Percentiles rank a stretch among this genome's conserved stretches.
Conservation (phyloP, 2,888 invertebrate genomes). For the Xestoiulus laeticollis region DNA sequence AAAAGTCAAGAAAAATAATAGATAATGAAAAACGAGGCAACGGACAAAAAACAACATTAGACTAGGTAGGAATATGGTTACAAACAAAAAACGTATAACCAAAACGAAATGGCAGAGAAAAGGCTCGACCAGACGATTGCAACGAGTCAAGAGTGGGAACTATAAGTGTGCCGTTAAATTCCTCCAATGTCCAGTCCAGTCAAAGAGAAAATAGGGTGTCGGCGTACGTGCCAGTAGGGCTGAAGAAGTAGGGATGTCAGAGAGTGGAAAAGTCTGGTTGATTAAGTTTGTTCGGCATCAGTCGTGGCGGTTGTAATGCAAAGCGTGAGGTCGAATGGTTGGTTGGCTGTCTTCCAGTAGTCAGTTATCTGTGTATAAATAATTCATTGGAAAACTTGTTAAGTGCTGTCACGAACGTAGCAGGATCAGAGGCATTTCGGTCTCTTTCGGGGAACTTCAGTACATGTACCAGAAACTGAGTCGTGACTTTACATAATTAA, state of each 20-base stretch:
- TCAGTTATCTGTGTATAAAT: conserved; percentile 42
- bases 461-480: not conserved
- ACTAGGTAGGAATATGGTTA: conserved; percentile 41
- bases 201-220: conserved; percentile 18
- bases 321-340: conserved; percentile 35
- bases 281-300: conserved; percentile 22
- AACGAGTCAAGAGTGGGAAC: conserved; percentile 3
- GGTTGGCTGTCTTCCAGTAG: not conserved
- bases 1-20: not conserved
- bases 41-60: not conserved
- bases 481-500: not conserved
- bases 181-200: conserved; percentile 42
- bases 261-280: conserved; percentile 19
- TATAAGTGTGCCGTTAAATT: not conserved
- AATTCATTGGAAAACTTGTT: conserved; percentile 23
- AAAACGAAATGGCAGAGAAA: not conserved
- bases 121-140: not conserved
- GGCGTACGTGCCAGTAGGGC: conserved; percentile 1
- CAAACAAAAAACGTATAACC: conserved; percentile 12
- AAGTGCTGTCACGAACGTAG: conserved; percentile 13
- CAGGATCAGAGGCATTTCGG: not conserved
- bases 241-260: conserved; percentile 43
- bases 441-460: not conserved
- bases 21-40: no score
- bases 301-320: conserved; percentile 29